A percentile compares a stretch with the other conserved stretches of the same genome.
These are phyloP conservation scores for Macroramphosus scolopax DNA, from an alignment of 2,797 vertebrate species.

Conservation along the genomic window DNA sequence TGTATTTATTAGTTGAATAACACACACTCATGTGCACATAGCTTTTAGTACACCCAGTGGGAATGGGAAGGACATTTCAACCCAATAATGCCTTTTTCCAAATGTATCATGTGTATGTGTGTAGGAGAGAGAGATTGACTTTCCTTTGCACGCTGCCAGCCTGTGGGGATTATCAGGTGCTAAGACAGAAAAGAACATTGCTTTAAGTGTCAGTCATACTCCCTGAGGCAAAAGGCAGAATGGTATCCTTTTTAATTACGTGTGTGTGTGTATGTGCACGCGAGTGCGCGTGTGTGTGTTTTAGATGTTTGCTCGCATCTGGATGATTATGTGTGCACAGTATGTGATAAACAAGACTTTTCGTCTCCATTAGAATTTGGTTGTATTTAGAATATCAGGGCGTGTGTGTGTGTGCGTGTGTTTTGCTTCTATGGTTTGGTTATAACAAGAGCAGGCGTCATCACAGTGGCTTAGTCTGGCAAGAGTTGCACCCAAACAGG, in stretches of 20 bases:
- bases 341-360: slow-evolving; percentile 23
- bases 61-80: slow-evolving; percentile 21
- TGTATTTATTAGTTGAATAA: no score
- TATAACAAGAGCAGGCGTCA: slow-evolving; percentile 34
- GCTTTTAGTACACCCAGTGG: slow-evolving; percentile 7
- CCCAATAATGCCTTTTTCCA: slow-evolving; percentile 7
- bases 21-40: not conserved
- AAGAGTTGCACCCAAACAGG: slow-evolving; percentile 31
- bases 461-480: slow-evolving; percentile 31
- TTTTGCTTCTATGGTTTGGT: slow-evolving; percentile 27
- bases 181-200: slow-evolving; percentile 57
- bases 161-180: slow-evolving; percentile 56
- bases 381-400: slow-evolving; percentile 26
- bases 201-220: slow-evolving; percentile 52
- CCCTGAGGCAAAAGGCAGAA: slow-evolving; percentile 33
- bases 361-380: slow-evolving; percentile 22
- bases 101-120: slow-evolving; percentile 7
- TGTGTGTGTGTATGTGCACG: no score
- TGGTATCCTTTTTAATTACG: slow-evolving; percentile 28
- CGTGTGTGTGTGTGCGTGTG: no score
- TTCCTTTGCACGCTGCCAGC: slow-evolving; percentile 33
- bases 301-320: not conserved
- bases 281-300: no score
- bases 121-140: slow-evolving; percentile 30
- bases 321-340: not conserved